These are phyloP conservation scores for Gallinago nigripennis DNA, from an alignment of 2,797 vertebrate genomes.

Conservation along the genomic window DNA sequence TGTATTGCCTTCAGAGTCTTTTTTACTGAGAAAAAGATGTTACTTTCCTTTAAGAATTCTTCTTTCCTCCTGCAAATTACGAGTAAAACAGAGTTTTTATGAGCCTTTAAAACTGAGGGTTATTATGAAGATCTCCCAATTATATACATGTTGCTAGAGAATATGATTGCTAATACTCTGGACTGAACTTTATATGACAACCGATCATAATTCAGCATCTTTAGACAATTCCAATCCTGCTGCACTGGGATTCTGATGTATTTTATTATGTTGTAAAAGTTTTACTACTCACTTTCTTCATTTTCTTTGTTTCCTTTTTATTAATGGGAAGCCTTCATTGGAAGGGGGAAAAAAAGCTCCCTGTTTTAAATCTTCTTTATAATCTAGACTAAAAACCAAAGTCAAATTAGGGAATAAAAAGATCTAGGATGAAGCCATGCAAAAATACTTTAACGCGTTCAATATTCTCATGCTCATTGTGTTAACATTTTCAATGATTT, in stretches of 20 bases:
- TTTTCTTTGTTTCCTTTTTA: constrained; percentile 67
- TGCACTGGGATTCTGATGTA: constrained; percentile 51
- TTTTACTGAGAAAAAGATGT: constrained; percentile 30
- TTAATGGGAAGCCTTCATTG: constrained; percentile 61
- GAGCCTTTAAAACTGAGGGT: constrained; percentile 61
- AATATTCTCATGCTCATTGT: not conserved
- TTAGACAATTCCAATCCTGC: constrained; percentile 60
- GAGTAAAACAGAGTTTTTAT: constrained; percentile 44
- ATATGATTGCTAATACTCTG: constrained; percentile 53
- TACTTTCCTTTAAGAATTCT: constrained; percentile 30
- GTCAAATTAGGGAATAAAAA: constrained; percentile 50
- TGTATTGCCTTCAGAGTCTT: not conserved
- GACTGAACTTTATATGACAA: constrained; percentile 68
- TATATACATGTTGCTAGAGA: constrained; percentile 55
- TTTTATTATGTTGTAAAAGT: constrained; percentile 68
- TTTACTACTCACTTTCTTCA: constrained; percentile 62
- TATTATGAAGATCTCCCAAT: constrained; percentile 60
- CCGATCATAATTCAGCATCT: constrained; percentile 58
- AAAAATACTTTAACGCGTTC: not conserved
- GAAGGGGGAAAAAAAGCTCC: not conserved
- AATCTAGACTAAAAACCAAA: constrained; percentile 36
- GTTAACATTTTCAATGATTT: constrained; percentile 6
- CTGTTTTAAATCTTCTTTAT: constrained; percentile 60
- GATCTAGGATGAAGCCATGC: constrained; percentile 16
- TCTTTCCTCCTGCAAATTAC: constrained; percentile 26